Base-by-base conservation (phyloP, 2,888 invertebrate species). In the Mesoligia furuncula region DNA sequence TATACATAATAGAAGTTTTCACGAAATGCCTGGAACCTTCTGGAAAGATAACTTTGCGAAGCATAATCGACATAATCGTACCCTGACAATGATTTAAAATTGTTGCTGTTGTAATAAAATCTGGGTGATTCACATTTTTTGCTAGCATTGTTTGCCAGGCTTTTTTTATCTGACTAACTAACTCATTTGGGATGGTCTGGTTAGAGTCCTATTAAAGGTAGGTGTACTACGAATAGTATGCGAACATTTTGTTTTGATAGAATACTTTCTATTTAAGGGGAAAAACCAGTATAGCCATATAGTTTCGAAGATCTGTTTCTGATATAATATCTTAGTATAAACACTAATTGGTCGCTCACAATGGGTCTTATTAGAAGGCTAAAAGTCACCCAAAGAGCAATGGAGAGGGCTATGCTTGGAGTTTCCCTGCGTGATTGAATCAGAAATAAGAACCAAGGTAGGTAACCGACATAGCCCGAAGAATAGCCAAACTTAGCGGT, bases 41-140 rank as follows among this genome's bases (percentile, higher is more conserved):
- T 9, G 48, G 24, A 65, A 27, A 69, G 15, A 0, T 31, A 15
- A 27, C 5, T 39, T 66, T 42, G 9, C 39, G 61, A 11, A 42
- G 17, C 27, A 24, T 57, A 57, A n/a, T n/a, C 4, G 17, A 4
- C 5, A 17, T 61, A 36, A 45, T 20, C 17, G 31, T 31, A 71
- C 36, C n/a, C 15, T 15, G 17, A 36, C 36, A 67, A 36, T 62
- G 27, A 54, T 71, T 6, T 68, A 59, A 65, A 61, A 59, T 71
- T 31, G 27, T 57, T 54, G 20, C n/a, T 67, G 20, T 68, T 64
- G 36, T 59, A 36, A 64, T 76, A 64, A 36, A 64, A 39, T 31
- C 42, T 62, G 70, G 20, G 42, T 66, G 69, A 81, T 71, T 76
- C 77, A 54, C 39, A 70, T 69, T 84, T 81, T 81, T 79, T 69